Evolutionary conservation across 2,113 vertebrate genomes (phyloP).

Genomic region (Semicossyphus pulcher): DNA sequence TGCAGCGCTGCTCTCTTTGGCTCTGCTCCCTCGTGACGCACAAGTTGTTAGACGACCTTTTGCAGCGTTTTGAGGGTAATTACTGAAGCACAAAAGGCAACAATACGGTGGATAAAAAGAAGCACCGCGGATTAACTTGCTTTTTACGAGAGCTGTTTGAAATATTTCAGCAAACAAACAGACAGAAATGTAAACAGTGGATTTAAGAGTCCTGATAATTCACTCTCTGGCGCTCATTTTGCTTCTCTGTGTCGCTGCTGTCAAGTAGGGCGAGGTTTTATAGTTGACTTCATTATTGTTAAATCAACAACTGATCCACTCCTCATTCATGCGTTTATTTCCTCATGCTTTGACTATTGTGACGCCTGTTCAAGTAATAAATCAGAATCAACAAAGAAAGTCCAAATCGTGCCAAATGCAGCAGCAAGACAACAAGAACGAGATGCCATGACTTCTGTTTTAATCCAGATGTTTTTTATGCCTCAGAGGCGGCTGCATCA

Average conservation of each 20-base stretch:
- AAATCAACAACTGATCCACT: neutral
- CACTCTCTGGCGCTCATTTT: no score
- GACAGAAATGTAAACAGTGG: neutral
- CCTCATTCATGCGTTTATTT: no score
- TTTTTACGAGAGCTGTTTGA: neutral
- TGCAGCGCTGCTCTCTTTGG: neutral
- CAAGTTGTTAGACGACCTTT: slow-evolving; percentile 11
- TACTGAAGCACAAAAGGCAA: slow-evolving; percentile 4
- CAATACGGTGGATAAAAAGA: no score
- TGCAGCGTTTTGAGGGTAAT: neutral
- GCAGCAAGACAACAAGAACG: no score
- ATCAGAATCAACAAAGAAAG: no score
- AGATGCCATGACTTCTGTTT: no score
- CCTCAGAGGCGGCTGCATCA: no score
- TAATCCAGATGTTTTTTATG: no score
- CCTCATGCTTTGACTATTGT: no score
- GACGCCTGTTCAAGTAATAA: no score
- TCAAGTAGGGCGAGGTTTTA: neutral
- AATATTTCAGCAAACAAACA: neutral
- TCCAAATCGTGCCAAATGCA: no score
- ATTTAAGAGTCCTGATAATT: neutral
- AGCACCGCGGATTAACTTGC: no score
- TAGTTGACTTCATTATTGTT: neutral
- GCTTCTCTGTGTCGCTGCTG: neutral
- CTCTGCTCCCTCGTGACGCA: slow-evolving; percentile 28